These are phyloP conservation scores for Hypotaenidia okinawae DNA, from an alignment of 2,797 vertebrate species.

Conservation along the genomic window DNA sequence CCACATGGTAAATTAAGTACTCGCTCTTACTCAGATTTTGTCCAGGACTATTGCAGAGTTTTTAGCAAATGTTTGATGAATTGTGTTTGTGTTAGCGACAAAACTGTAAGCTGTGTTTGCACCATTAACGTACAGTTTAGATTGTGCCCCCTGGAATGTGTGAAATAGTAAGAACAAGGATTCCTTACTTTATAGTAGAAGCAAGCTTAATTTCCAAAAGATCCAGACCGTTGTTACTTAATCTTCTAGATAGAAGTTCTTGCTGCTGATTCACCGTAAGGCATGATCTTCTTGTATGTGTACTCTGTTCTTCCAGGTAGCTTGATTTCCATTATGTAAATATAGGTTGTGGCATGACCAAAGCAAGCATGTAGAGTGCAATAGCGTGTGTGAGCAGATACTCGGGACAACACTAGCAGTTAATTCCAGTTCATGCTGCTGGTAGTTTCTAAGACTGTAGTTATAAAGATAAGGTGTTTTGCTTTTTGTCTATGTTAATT, in stretches of 20 bases:
- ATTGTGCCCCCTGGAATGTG: neutral
- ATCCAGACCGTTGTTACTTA: neutral
- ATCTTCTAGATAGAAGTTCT: neutral
- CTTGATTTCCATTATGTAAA: neutral
- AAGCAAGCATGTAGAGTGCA: neutral
- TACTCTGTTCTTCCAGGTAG: neutral
- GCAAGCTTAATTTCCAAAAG: neutral
- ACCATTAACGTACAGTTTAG: neutral
- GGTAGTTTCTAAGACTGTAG: neutral
- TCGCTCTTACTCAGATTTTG: neutral
- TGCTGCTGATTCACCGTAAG: neutral
- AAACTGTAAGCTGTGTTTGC: neutral
- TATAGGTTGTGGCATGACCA: neutral
- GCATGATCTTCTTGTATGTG: rapidly evolving
- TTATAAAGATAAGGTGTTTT: neutral
- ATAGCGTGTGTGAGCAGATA: rapidly evolving
- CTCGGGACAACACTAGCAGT: neutral
- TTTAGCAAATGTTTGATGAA: neutral
- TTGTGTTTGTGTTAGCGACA: neutral
- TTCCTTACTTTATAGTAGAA: neutral
- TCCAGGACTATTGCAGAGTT: neutral
- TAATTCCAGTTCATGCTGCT: neutral
- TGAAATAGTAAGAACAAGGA: neutral
- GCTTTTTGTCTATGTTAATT: neutral
- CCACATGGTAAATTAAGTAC: neutral